Evolutionary conservation across 2,888 invertebrate species (phyloP).

Genomic region (Chloroclystis v-ata): DNA sequence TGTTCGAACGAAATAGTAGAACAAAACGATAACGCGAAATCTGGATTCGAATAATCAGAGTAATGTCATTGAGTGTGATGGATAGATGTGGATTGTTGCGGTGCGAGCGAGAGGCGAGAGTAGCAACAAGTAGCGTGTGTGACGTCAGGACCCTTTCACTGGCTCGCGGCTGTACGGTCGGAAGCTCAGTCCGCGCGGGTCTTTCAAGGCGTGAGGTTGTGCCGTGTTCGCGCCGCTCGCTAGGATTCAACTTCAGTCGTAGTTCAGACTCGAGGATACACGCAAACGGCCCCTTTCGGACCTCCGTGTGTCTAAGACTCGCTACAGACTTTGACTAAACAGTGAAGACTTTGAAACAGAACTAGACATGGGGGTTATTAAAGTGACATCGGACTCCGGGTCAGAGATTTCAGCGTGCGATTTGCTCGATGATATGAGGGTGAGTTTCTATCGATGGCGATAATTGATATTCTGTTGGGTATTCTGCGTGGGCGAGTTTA

Average conservation of each 20-base stretch:
- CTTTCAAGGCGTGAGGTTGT: conserved; percentile 71
- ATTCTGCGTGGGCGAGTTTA: conserved; percentile 41
- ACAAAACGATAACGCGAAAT: conserved; percentile 42
- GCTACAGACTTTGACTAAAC: neutral
- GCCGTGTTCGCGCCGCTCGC: conserved; percentile 60
- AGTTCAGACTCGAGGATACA: conserved; percentile 39
- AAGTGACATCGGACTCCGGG: conserved; percentile 66
- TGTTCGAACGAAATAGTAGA: conserved; percentile 31
- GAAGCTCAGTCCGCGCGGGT: conserved; percentile 71
- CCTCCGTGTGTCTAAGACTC: conserved; percentile 49
- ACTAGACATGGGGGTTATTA: conserved; percentile 66
- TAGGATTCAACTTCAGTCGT: conserved; percentile 38
- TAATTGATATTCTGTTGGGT: neutral
- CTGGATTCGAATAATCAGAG: conserved; percentile 41
- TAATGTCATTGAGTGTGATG: conserved; percentile 57
- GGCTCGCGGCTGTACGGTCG: conserved; percentile 29
- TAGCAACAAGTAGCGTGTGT: conserved; percentile 71
- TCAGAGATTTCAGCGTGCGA: conserved; percentile 69
- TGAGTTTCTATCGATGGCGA: conserved; percentile 39
- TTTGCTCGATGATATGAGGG: conserved; percentile 74
- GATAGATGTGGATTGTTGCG: conserved; percentile 37
- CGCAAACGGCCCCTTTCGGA: conserved; percentile 59
- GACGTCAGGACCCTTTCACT: conserved; percentile 80
- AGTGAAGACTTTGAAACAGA: conserved; percentile 6
- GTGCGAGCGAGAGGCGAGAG: conserved; percentile 47